phyloP scores from a whole-genome alignment of 2,888 invertebrate species.

The Tetanocera ferruginea region DNA sequence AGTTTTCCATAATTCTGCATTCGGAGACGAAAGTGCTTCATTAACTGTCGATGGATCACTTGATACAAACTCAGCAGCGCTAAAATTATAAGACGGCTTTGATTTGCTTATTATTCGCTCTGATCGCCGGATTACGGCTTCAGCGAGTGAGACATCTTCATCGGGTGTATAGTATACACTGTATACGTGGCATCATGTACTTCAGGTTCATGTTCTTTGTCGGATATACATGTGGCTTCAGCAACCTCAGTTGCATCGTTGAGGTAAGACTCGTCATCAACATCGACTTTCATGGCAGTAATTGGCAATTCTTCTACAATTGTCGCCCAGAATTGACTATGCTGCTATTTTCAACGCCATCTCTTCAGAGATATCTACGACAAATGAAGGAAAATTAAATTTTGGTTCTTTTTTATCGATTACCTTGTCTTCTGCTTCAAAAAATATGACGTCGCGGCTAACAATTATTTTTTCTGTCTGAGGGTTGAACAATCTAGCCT shows the following conservation, averaged over 20 bases:
- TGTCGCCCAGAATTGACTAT: no score
- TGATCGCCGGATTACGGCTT: background rate
- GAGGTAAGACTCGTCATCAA: no score
- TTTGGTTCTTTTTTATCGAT: background rate
- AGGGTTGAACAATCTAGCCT: constrained; percentile 40
- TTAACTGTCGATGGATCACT: constrained; percentile 8
- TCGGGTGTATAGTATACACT: no score
- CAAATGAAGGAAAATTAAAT: background rate
- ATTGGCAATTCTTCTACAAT: no score
- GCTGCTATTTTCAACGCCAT: no score
- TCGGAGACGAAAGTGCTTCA: background rate
- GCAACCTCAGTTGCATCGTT: no score
- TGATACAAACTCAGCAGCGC: background rate
- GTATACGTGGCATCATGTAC: no score
- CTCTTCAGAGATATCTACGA: background rate
- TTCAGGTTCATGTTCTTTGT: no score
- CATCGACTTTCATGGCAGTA: no score
- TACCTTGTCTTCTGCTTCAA: constrained; percentile 30
- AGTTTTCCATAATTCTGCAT: constrained; percentile 29
- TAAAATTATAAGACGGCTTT: no score
- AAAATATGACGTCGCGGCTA: constrained; percentile 43
- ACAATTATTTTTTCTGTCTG: constrained; percentile 39
- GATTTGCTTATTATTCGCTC: no score
- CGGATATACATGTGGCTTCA: no score
- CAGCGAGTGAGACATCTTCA: background rate